These are phyloP conservation scores for Nipponacmea schrenckii DNA, from an alignment of 2,888 invertebrate species.

Conservation along the genomic window DNA sequence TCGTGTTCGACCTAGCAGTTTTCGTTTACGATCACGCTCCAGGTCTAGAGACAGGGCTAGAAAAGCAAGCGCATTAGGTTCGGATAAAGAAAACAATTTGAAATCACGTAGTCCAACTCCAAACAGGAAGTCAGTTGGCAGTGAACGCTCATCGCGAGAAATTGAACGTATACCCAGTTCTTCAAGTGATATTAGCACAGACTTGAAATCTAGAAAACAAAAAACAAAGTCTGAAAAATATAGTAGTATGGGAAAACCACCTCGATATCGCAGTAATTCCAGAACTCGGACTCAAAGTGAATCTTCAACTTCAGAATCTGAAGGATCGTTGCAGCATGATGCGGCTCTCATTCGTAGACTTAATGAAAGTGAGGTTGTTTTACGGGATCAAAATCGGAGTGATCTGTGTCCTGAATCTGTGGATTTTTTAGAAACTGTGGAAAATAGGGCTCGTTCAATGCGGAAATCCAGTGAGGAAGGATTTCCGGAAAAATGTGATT, in stretches of 20 bases:
- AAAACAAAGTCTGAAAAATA: slow-evolving; percentile 18
- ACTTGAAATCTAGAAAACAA: slow-evolving; percentile 26
- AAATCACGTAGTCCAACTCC: slow-evolving; percentile 18
- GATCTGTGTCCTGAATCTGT: slow-evolving; percentile 17
- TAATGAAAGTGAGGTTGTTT: slow-evolving; percentile 23
- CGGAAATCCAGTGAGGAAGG: slow-evolving; percentile 17
- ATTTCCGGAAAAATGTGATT: slow-evolving; percentile 31
- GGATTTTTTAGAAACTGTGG: background rate
- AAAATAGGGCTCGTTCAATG: background rate
- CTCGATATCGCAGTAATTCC: slow-evolving; percentile 44
- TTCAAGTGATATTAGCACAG: slow-evolving; percentile 16
- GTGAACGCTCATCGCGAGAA: slow-evolving; percentile 15
- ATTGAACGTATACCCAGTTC: slow-evolving; percentile 3
- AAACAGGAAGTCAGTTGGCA: slow-evolving; percentile 13
- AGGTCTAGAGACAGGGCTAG: slow-evolving; percentile 13
- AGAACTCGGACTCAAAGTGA: slow-evolving; percentile 51
- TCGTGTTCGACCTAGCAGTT: background rate
- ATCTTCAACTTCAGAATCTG: slow-evolving; percentile 53
- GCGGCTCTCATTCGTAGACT: background rate
- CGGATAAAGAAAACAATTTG: slow-evolving; percentile 12
- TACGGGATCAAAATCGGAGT: slow-evolving; percentile 28
- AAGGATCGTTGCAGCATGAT: slow-evolving; percentile 25
- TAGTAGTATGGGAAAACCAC: slow-evolving; percentile 40
- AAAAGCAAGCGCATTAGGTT: slow-evolving; percentile 11
- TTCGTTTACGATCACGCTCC: slow-evolving; percentile 1